Conservation (phyloP, 2,113 vertebrate species). For the Macquaria ambigua region DNA sequence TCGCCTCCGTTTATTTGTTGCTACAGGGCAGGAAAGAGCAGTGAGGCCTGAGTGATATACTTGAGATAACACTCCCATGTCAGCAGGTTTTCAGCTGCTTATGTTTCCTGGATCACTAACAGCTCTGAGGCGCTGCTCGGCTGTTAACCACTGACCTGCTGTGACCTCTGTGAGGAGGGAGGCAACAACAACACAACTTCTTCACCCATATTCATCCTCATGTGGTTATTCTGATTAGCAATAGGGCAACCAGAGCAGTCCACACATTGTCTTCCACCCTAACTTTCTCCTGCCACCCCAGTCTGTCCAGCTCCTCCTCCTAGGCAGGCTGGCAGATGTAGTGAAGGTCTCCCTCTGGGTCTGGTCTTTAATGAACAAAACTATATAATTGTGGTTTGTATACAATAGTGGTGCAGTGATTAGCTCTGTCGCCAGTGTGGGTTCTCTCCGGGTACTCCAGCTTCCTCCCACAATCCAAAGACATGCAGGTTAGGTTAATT, state of each 20-base stretch:
- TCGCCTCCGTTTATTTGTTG: accelerated
- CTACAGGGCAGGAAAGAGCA: not conserved
- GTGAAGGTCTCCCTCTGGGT: not conserved
- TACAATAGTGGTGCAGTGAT: no score
- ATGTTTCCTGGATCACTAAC: not conserved
- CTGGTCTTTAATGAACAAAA: no score
- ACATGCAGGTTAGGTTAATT: no score
- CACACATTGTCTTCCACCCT: not conserved
- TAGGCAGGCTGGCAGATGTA: not conserved
- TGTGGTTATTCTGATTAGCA: not conserved
- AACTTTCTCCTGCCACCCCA: not conserved
- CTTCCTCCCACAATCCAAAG: no score
- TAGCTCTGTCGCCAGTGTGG: no score
- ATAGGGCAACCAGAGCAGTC: not conserved
- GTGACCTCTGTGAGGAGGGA: not conserved
- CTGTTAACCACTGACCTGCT: not conserved
- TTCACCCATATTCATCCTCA: not conserved
- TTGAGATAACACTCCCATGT: not conserved
- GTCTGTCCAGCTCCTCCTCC: not conserved
- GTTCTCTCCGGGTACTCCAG: no score
- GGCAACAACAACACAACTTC: not conserved
- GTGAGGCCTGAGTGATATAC: not conserved
- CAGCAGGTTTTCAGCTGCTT: not conserved
- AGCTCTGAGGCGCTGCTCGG: not conserved
- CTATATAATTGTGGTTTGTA: no score